Conservation (phyloP, 2,888 invertebrate genomes). For the Epistrophella euchroma region DNA sequence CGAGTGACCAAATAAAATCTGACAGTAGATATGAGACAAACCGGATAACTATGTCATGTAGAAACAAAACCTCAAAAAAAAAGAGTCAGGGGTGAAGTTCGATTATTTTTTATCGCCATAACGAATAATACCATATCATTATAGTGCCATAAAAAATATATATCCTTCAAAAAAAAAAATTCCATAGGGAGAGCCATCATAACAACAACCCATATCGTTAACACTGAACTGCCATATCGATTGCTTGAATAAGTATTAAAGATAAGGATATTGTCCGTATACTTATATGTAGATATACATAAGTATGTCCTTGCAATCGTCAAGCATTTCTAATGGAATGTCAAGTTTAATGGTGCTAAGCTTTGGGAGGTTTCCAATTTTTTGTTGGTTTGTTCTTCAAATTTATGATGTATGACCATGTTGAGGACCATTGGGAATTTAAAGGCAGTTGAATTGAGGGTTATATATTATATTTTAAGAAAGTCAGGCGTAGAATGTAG, state of each 20-base stretch:
- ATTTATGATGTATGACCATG: slow-evolving; percentile 74
- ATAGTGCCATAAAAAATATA: slow-evolving; percentile 70
- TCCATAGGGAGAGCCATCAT: slow-evolving; percentile 68
- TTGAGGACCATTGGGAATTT: slow-evolving; percentile 40
- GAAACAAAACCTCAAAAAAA: slow-evolving; percentile 12
- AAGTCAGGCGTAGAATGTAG: slow-evolving; percentile 12
- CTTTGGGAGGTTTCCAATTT: slow-evolving; percentile 53
- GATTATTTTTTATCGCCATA: slow-evolving; percentile 75
- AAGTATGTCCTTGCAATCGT: slow-evolving; percentile 50
- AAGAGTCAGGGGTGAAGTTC: slow-evolving; percentile 66
- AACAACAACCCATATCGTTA: slow-evolving; percentile 72
- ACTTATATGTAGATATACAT: no score
- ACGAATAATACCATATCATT: slow-evolving; percentile 74
- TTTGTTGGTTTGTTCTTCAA: neutral
- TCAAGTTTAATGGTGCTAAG: slow-evolving; percentile 73
- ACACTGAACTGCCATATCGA: slow-evolving; percentile 64
- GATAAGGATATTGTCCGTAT: slow-evolving; percentile 8
- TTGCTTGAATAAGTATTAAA: slow-evolving; percentile 33
- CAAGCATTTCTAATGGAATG: slow-evolving; percentile 72
- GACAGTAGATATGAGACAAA: slow-evolving; percentile 47
- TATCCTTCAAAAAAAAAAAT: slow-evolving; percentile 50
- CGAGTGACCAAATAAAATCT: slow-evolving; percentile 68
- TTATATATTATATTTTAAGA: neutral
- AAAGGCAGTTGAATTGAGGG: slow-evolving; percentile 30
- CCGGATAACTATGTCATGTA: slow-evolving; percentile 8